These are phyloP conservation scores for Nebria brevicollis DNA, from an alignment of 2,888 invertebrate species.

Conservation along the genomic window DNA sequence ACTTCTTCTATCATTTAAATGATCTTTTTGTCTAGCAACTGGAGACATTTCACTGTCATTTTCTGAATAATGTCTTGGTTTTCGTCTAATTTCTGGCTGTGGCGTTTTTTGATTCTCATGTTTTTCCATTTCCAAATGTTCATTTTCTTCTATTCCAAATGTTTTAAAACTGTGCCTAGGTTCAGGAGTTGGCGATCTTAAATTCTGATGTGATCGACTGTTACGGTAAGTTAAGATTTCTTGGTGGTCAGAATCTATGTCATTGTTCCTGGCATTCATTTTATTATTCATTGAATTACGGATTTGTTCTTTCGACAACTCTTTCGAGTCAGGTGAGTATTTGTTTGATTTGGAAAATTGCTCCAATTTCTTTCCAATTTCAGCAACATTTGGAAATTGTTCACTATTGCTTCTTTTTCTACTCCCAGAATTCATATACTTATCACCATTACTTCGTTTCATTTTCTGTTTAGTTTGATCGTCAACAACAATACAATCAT, in stretches of 20 bases:
- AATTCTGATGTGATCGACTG: constrained; percentile 46
- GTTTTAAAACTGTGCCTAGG: constrained; percentile 56
- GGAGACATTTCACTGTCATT: constrained; percentile 51
- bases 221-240: constrained; percentile 55
- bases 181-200: constrained; percentile 39
- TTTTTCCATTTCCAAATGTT: constrained; percentile 55
- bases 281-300: constrained; percentile 48
- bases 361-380: constrained; percentile 62
- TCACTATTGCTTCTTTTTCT: constrained; percentile 52
- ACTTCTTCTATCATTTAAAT: constrained; percentile 4
- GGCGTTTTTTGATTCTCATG: constrained; percentile 50
- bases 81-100: constrained; percentile 49
- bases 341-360: constrained; percentile 61
- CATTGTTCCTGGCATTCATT: constrained; percentile 39
- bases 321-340: constrained; percentile 59
- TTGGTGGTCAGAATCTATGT: constrained; percentile 51
- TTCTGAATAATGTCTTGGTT: constrained; percentile 56
- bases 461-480: constrained; percentile 70
- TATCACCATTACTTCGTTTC: constrained; percentile 48
- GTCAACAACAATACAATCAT: constrained; percentile 85
- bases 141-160: constrained; percentile 56
- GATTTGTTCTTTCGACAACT: constrained; percentile 52
- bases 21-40: constrained; percentile 45
- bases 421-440: constrained; percentile 7
- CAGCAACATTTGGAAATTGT: constrained; percentile 64